phyloP scores from a whole-genome alignment of 1,140 invertebrate species.

The Neodiprion virginianus region DNA sequence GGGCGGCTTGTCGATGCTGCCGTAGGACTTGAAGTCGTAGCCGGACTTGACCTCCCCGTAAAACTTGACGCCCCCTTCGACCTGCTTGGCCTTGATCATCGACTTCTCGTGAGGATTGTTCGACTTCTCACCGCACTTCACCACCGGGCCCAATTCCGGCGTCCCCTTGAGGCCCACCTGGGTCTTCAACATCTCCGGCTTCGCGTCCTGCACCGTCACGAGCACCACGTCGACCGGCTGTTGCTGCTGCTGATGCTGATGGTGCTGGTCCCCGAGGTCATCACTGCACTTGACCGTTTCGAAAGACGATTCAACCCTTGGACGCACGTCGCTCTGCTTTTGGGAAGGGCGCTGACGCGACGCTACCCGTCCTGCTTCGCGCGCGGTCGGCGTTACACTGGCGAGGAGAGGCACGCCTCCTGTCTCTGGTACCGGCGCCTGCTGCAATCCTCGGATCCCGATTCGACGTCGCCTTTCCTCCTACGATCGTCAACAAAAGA shows the following conservation, averaged over 20 bases:
- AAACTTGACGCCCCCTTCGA: constrained; percentile 51
- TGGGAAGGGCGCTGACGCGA: constrained; percentile 7
- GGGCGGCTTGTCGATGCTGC: constrained; percentile 48
- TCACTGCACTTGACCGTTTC: constrained; percentile 1
- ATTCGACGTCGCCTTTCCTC: constrained; percentile 1
- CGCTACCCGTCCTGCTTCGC: constrained; percentile 49
- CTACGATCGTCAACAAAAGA: not conserved
- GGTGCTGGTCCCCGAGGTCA: constrained; percentile 11
- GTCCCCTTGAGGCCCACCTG: constrained; percentile 23
- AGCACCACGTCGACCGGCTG: constrained; percentile 8
- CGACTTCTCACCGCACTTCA: constrained; percentile 45
- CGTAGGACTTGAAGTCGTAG: constrained; percentile 53
- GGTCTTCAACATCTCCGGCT: constrained; percentile 16
- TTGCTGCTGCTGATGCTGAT: constrained; percentile 18
- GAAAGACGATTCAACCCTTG: not conserved
- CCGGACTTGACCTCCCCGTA: constrained; percentile 57
- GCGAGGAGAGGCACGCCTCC: constrained; percentile 42
- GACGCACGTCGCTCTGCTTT: constrained; percentile 2
- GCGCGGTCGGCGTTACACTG: constrained; percentile 59
- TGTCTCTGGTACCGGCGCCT: not conserved
- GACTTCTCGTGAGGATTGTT: constrained; percentile 16
- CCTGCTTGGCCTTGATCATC: constrained; percentile 33
- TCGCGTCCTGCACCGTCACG: constrained; percentile 25
- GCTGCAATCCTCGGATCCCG: not conserved
- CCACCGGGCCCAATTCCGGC: constrained; percentile 46